Evolutionary conservation across 92 coral and sea anemone species (phyloP).

Genomic region (Micromussa lordhowensis): DNA sequence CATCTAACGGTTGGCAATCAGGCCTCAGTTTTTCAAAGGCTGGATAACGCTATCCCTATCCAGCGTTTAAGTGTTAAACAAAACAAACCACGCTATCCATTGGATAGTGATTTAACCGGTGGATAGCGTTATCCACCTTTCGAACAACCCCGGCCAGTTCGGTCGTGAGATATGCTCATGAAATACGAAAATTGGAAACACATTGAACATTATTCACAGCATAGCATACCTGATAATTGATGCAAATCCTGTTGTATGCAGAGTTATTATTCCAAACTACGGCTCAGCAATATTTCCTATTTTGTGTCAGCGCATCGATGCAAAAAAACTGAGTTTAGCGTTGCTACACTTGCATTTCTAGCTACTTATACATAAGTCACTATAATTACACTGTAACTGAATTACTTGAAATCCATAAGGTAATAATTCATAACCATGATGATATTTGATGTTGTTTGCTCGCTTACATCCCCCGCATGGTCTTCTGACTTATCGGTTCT

Average conservation of each 20-base stretch:
- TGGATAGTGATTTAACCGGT: no score
- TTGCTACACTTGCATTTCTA: not conserved
- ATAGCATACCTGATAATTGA: no score
- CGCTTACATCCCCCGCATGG: not conserved
- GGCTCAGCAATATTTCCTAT: not conserved
- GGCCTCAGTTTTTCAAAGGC: no score
- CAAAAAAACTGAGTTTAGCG: not conserved
- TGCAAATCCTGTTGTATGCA: not conserved
- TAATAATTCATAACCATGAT: conserved; percentile 25
- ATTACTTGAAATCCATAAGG: conserved; percentile 31
- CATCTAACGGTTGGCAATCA: not conserved
- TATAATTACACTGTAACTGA: not conserved
- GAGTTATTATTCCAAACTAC: not conserved
- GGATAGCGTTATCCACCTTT: no score
- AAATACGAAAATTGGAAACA: not conserved
- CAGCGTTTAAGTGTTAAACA: no score
- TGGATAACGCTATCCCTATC: no score
- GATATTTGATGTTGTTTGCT: no score
- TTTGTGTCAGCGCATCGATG: not conserved
- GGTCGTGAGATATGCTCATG: not conserved
- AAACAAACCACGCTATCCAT: no score
- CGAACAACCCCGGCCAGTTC: no score
- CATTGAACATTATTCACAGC: not conserved
- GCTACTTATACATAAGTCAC: not conserved
- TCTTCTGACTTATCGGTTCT: not conserved